A percentile compares a stretch with the other conserved stretches of the same genome.
phyloP scores from a whole-genome alignment of 2,797 vertebrate species.

The Muraenolepis orangiensis region DNA sequence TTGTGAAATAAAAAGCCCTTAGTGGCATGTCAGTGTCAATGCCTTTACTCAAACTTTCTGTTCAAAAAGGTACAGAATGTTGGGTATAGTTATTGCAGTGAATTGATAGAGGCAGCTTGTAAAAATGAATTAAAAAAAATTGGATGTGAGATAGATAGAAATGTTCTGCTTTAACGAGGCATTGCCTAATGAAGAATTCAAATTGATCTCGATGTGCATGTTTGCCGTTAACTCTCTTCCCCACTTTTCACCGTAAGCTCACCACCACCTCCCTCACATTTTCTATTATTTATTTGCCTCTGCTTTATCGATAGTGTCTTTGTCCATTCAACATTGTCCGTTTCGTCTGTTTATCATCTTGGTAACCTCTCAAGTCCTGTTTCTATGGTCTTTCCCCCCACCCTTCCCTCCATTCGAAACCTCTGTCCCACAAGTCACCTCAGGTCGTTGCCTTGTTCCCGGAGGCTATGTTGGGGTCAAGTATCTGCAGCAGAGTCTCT shows the following conservation, averaged over 20 bases:
- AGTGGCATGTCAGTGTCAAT: conserved; percentile 21
- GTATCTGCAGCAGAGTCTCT: too few species aligned
- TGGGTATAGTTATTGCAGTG: too few species aligned
- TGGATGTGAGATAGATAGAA: not conserved
- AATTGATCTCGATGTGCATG: conserved; percentile 25
- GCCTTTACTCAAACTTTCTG: conserved; percentile 16
- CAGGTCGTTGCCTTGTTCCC: too few species aligned
- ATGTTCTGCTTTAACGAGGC: conserved; percentile 5
- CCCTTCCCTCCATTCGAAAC: conserved; percentile 43
- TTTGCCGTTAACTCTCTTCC: not conserved
- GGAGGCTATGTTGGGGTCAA: too few species aligned
- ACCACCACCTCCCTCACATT: not conserved
- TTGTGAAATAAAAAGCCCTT: too few species aligned
- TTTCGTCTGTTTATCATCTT: not conserved
- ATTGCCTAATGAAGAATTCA: conserved; percentile 3
- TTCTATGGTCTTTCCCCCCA: conserved; percentile 29
- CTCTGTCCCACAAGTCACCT: conserved; percentile 43
- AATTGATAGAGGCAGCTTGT: not conserved
- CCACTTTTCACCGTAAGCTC: not conserved
- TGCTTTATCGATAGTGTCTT: conserved; percentile 3
- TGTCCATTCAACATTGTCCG: not conserved
- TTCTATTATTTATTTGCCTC: conserved; percentile 17
- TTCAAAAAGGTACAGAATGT: too few species aligned
- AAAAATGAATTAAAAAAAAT: too few species aligned
- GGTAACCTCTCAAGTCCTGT: conserved; percentile 32